Base-by-base conservation (phyloP, 53 echinoderm and acorn worm species). In the Patiria pectinifera region DNA sequence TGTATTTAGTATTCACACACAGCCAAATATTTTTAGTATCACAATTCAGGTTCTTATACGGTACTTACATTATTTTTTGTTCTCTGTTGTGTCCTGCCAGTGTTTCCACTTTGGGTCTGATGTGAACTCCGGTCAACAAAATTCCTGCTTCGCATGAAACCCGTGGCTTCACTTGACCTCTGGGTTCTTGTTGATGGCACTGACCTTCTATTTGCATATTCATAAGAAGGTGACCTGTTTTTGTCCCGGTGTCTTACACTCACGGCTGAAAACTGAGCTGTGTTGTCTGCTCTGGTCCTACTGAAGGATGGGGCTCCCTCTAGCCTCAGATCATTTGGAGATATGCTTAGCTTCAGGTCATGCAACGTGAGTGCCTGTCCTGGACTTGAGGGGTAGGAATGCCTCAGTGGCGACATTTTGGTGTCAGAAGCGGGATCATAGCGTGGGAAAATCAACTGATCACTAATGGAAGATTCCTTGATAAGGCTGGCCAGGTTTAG, bases 331-430 rank as follows among this genome's bases (percentile, higher is more conserved):
- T 86, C 16, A 19, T 48, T 86, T 35, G 85, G 85, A 63, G 85
- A 85, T 16, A 66, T 43, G 24, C 58, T 86, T 6, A 72, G 86
- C 13, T 45, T 71, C 71, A 86, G 86, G 72, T 86, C 86, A 21
- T 86, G 49, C 18, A 70, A n/a, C 46, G 71, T 71, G 11, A 86
- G 86, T 14, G 9, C 48, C 5, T 45, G 21, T 45, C 74, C 74
- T 22, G 47, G 86, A 72, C 86, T 53, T 86, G 21, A 49, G 10
- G 86, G 86, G 25, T 86, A 74, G 49, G 86, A 72, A 72, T 86
- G 86, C 62, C 74, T 48, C 49, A 58, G 74, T 4, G 71, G 74
- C 5, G 86, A 86, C 22, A 86, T 1, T 25, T 86, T 49, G 86
- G 74, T 86, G 58, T 46, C 71, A 72, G 74, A 11, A 21, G 75